A percentile compares a stretch with the other conserved stretches of the same genome.
Conservation (phyloP, 2,797 vertebrate species). For the Crypturellus tataupa region DNA sequence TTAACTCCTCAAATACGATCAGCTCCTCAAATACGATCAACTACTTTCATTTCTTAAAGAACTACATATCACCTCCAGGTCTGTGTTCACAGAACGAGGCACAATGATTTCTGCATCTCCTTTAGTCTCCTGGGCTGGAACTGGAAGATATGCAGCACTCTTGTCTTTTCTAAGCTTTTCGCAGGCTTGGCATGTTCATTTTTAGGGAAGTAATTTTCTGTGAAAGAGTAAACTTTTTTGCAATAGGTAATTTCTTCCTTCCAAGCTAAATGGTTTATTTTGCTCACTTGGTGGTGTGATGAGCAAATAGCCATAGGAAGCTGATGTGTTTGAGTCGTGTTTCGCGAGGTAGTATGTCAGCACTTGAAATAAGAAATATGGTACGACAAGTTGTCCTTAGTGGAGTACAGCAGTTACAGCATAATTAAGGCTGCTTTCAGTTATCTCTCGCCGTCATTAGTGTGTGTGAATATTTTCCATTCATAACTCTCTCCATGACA, state of each 20-base stretch:
- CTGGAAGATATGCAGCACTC: not conserved
- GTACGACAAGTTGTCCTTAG: conserved; percentile 38
- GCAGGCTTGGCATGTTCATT: not conserved
- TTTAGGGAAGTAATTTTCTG: not conserved
- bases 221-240: not conserved
- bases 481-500: conserved; percentile 74
- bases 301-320: not conserved
- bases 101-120: not conserved
- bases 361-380: conserved; percentile 44
- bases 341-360: conserved; percentile 9
- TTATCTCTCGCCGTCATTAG: conserved; percentile 46
- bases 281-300: not conserved
- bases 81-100: not conserved
- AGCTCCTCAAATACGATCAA: no score
- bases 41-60: not conserved
- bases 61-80: not conserved
- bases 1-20: not conserved
- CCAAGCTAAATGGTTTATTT: conserved; percentile 1
- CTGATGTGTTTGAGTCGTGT: not conserved
- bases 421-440: conserved; percentile 50
- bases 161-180: conserved; percentile 3
- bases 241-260: not conserved
- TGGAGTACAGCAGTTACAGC: conserved; percentile 15
- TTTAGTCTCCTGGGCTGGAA: not conserved
- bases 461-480: conserved; percentile 56